Evolutionary conservation across 2,113 vertebrate genomes (phyloP).

Genomic region (Hemibagrus wyckioides): DNA sequence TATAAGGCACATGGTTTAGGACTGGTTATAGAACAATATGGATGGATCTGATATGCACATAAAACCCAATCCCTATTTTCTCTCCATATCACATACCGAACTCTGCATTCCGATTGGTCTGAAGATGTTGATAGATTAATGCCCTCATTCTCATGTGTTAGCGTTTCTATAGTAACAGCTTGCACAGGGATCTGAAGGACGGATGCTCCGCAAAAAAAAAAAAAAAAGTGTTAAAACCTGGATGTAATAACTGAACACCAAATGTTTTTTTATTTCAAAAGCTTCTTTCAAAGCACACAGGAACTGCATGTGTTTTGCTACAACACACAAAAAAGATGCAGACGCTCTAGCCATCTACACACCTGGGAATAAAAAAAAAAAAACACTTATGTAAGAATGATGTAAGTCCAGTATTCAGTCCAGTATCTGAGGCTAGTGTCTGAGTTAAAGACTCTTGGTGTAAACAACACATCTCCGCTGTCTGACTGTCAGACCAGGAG

Average conservation of each 20-base stretch:
- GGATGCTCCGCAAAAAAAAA: background rate
- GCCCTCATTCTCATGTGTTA: background rate
- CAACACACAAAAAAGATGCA: background rate
- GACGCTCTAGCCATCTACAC: background rate
- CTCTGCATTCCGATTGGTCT: background rate
- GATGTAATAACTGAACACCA: background rate
- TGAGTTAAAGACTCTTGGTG: conserved; percentile 30
- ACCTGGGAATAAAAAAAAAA: background rate
- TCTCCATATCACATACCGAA: background rate
- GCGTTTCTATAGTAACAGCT: background rate
- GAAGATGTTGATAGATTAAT: background rate
- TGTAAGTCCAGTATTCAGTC: conserved; percentile 23
- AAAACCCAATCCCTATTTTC: background rate
- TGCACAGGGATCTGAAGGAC: background rate
- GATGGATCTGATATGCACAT: background rate
- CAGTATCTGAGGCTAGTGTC: conserved; percentile 6
- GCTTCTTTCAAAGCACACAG: too few relatives aligned
- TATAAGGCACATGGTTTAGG: background rate
- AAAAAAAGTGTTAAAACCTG: background rate
- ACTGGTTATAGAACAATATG: background rate
- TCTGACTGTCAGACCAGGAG: conserved; percentile 16
- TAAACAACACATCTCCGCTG: conserved; percentile 19
- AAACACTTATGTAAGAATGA: conserved; percentile 42
- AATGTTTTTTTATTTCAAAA: background rate
- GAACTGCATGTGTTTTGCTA: background rate